Evolutionary conservation across 1,140 invertebrate genomes (phyloP), one percentile per base, ranked within the genome.

Genomic region (Drosophila insularis): DNA sequence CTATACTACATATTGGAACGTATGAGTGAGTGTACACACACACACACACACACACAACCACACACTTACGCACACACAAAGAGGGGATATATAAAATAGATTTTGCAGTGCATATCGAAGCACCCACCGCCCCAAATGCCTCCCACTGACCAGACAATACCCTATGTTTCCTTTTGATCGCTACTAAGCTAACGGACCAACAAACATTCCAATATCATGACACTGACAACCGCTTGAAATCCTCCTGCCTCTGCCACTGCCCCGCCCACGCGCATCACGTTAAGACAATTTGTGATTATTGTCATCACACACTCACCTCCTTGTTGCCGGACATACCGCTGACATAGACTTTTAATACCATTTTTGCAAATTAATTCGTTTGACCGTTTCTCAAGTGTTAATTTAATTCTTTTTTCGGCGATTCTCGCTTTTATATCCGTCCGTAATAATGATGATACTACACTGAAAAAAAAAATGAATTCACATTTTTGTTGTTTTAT

Each of bases 301-400:
- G 35, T 37, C 35, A 13, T 13, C 10, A 72, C 14, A 39, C 61
- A 86, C 86, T 95, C 93, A 97, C 97, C 95, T 98, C 97, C 93
- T 97, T 97, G 92, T 97, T 97, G 72, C 96, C 96, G 86, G 96
- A 97, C 93, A 97, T 97, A 81, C 96, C 96, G 91, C 96, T 97
- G 92, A 97, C 94, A 92, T 96, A 97, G 74, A 98, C 94, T 94
- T 97, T 97, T 74, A 98, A 95, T 91, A 96, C 96, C 97, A 98
- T 98, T 93, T 92, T 94, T 32, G 71, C 71, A 81, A 81, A 69
- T 79, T 69, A 63, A 62, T 74, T 53, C 62, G 63, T 8, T 61
- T 7, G 59, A 4, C 31, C 54, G 54, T 62, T 31, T 37, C 63
- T 65, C 32, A 50, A 63, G 64, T 32, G 65, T 70, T 62, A 74